These are phyloP conservation scores for Oxytorus armatus DNA, from an alignment of 2,888 invertebrate species.

Conservation along the genomic window DNA sequence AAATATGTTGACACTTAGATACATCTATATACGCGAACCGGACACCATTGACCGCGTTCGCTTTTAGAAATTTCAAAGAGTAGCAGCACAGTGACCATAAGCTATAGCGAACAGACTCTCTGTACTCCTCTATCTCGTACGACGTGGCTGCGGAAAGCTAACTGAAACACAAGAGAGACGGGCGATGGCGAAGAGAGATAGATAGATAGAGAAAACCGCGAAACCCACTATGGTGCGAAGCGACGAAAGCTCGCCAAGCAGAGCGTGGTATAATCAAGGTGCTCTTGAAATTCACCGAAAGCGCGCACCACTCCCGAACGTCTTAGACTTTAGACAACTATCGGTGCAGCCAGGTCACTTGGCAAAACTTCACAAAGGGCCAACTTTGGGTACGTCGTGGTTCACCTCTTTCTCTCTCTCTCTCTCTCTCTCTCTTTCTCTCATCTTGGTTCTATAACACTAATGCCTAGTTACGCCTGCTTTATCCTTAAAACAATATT, in stretches of 20 bases:
- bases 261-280: constrained; percentile 47
- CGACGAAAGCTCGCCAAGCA: constrained; percentile 38
- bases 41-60: constrained; percentile 66
- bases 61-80: constrained; percentile 82
- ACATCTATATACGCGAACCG: constrained; percentile 62
- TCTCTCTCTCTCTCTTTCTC: constrained; percentile 30
- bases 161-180: constrained; percentile 17
- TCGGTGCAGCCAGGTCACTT: constrained; percentile 43
- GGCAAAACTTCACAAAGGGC: constrained; percentile 61
- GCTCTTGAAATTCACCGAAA: constrained; percentile 48
- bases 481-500: too few relatives aligned
- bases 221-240: constrained; percentile 49
- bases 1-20: constrained; percentile 10
- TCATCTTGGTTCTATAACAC: background rate
- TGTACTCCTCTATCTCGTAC: constrained; percentile 30
- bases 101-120: constrained; percentile 38
- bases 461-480: too few relatives aligned
- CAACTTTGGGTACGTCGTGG: constrained; percentile 58
- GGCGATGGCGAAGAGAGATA: constrained; percentile 23
- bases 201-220: constrained; percentile 31
- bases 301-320: constrained; percentile 17
- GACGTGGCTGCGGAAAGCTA: constrained; percentile 13
- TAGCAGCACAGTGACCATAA: constrained; percentile 37
- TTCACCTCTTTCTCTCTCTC: constrained; percentile 11
- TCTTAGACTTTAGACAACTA: constrained; percentile 64